Evolutionary conservation across 2,113 vertebrate species (phyloP), one percentile per base, ranked within the genome.

Genomic region (Pomatorhinus ruficollis): DNA sequence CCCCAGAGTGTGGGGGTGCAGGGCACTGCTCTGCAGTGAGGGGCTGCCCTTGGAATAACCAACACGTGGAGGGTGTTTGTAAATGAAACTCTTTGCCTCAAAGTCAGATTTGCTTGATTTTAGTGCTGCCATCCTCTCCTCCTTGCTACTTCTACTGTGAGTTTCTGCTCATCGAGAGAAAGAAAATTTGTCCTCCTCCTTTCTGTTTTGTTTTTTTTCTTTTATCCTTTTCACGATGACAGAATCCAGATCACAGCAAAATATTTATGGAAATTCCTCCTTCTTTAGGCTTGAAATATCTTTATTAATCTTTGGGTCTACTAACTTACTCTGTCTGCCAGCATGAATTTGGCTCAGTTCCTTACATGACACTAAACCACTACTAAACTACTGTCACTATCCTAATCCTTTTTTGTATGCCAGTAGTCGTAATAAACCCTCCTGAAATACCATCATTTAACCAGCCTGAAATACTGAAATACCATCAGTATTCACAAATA

Each of bases 41-140:
- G 71, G 17, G 52, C 90, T 95, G 94, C 77, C 85, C 92, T 86
- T 70, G 94, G 87, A 91, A 93, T 44, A 89, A 84, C 59, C 77
- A 50, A 8, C 82, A 77, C 63, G 84, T 15, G 35, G 69, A 78
- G 14, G 1, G 3, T 40, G 42, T 12, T 4, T 70, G 44, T 9
- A 37, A 83, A 79, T 3, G 0, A 7, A 69, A 37, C 11, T 28
- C 7, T 50, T 42, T 56, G 33, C 22, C 65, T 53, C 39, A 15
- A 35, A 76, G 27, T 40, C 44, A 22, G 1, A 2, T 68, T 75
- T 84, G 12, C 8, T 57, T n/a, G 17, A 19, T 57, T 66, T 69
- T 24, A 68, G 11, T 69, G 49, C 31, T 45, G 33, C 15, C 21
- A 11, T 18, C 15, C 25, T 40, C 18, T 54, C 42, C 42, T 64